Evolutionary conservation across 23 tunicate species (phyloP).

Genomic region (Botrylloides violaceus): DNA sequence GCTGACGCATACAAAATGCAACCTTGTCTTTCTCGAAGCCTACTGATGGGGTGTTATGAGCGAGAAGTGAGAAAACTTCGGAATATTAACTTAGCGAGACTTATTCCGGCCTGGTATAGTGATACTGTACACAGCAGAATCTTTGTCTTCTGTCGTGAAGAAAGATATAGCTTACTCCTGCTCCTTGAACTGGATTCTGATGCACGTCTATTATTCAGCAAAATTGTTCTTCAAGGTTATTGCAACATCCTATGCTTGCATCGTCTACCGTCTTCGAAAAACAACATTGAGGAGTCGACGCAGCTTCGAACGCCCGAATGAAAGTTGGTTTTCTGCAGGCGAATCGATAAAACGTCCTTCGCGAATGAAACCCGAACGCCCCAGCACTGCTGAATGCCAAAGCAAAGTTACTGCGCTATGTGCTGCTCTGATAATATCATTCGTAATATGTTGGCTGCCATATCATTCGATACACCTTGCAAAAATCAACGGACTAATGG

Average conservation of each 20-base stretch:
- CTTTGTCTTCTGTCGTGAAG: too few species aligned
- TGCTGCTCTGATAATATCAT: neutral
- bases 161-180: too few species aligned
- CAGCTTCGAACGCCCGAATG: neutral
- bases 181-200: too few species aligned
- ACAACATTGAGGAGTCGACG: neutral
- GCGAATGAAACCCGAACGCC: neutral
- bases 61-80: too few species aligned
- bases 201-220: too few species aligned
- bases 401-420: neutral
- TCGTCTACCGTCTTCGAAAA: neutral
- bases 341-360: neutral
- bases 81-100: too few species aligned
- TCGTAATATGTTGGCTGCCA: neutral
- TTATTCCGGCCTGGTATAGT: too few species aligned
- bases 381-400: neutral
- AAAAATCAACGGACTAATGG: neutral
- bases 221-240: neutral
- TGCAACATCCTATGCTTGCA: neutral
- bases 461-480: neutral
- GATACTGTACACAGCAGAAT: too few species aligned
- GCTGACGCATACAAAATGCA: too few species aligned
- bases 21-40: too few species aligned
- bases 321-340: neutral
- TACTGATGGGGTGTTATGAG: too few species aligned